Evolutionary conservation across 2,888 invertebrate species (phyloP), one percentile per base, ranked within the genome.

Genomic region (Acronicta psi): DNA sequence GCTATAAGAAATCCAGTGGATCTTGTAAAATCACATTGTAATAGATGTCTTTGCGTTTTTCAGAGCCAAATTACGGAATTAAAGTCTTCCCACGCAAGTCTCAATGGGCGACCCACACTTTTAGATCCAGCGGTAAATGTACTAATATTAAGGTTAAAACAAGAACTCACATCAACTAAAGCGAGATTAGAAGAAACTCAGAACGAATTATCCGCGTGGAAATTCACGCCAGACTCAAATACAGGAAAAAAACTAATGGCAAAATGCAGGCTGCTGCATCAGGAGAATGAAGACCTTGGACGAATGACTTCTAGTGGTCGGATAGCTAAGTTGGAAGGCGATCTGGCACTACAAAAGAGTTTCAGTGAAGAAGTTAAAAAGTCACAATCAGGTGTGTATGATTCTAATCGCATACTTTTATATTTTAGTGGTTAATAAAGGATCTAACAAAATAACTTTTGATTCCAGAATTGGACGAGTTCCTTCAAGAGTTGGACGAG

Each of bases 191-290:
- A 99, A 88, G 99, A 99, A 90, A 99, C 99, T 16, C 99, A 99
- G 91, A 99, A 98, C 91, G 99, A 99, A 95, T 95, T 99, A 43
- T 97, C 98, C 55, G 99, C 99, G 2, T 99, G 99, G 99, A 99
- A 99, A 92, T 99, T 99, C 91, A 99, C 99, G 13, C 99, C 99
- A n/a, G 99, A 99, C 91, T 99, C 99, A 68, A 99, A 99, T 94
- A 99, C 99, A 44, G 99, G 99, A 69, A 99, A 99, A 92, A 96
- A 99, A 74, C 94, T 99, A 73, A 99, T 99, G 99, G 99, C 99
- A 10, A 99, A 99, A 88, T 99, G 99, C 87, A 96, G 99, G 65
- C 94, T 98, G 73, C 92, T 99, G 44, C 98, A 99, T 85, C 98
- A 99, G 90, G 99, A 99, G 90, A 99, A 99, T 90, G 99, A 99